Evolutionary conservation across 92 coral and sea anemone genomes (phyloP), one percentile per base, ranked within the genome.

Genomic region (Siderastrea radians): DNA sequence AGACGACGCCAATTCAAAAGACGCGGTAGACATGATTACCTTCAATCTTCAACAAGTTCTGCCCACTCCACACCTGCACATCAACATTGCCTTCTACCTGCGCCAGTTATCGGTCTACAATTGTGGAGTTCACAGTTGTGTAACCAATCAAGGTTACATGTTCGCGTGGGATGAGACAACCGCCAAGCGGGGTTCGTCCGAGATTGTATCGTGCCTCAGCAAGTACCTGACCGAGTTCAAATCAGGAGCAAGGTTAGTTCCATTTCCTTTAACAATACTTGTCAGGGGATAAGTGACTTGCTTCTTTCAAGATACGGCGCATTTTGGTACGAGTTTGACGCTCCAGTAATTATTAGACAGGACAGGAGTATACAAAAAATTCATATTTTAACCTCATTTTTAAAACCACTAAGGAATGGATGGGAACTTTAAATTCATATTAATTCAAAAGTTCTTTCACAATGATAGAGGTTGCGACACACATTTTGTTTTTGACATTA

Each of bases 1-100:
- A 44, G 38, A 6, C 17, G 38, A 6, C 17, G 0, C 6, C 7
- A 26, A 17, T 59, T 43, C 50, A 5, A 10, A 9, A 46, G 91
- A 88, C 57, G 81, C 87, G 1, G 78, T 79, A 4, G 78, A 67
- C 66, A 74, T 88, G 87, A 81, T 88, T 1, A 81, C 83, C 0
- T 81, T 73, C 15, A 83, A 82, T 52, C 74, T 75, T 26, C 91
- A 88, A 49, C 82, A 81, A 44, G 81, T 81, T 49, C 68, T 88
- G 50, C 87, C 83, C 3, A 72, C 84, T 5, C 84, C 78, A 1
- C 54, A 86, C 66, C 38, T 77, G 5, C 47, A 78, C 14, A 55
- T 17, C 7, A 77, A 53, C 7, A 70, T 59, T 1, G 53, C 77
- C 1, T 86, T 77, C 49, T 77, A 86, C 26, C 2, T 70, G 13